Percentiles rank a stretch among this genome's conserved stretches.
These are phyloP conservation scores for Sarcophilus harrisii DNA, from an alignment of 2,797 vertebrate species.

Conservation along the genomic window DNA sequence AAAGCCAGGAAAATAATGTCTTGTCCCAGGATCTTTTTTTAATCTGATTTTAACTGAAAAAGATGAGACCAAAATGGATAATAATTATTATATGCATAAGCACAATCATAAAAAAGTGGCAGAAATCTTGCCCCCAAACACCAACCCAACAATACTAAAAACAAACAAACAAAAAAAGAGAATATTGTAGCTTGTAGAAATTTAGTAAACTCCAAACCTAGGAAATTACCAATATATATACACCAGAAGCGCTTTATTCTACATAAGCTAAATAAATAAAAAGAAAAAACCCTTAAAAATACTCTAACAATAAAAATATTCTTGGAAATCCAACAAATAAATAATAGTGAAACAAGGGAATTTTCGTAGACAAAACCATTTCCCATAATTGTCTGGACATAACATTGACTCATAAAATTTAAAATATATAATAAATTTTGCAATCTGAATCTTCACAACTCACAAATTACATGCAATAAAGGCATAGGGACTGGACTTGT, in stretches of 20 bases:
- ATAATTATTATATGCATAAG: not conserved
- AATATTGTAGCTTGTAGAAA: not conserved
- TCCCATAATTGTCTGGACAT: not conserved
- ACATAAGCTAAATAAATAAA: not conserved
- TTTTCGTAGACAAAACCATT: not conserved
- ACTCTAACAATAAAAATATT: not conserved
- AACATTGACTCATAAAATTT: not conserved
- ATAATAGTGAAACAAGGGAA: not conserved
- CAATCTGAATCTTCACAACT: not conserved
- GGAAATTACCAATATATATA: not conserved
- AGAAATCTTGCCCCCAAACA: not conserved
- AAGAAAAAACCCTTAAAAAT: not conserved
- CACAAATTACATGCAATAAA: not conserved
- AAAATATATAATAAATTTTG: not conserved
- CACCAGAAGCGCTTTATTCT: not conserved
- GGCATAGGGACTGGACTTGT: not conserved
- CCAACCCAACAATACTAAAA: not conserved
- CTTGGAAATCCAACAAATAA: not conserved
- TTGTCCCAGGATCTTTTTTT: not conserved
- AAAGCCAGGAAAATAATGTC: not conserved
- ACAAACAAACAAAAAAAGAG: not conserved
- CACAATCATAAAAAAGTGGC: not conserved
- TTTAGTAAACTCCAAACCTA: not conserved
- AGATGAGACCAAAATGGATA: not conserved
- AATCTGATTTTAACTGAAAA: not conserved